Percentiles rank a stretch among this genome's conserved stretches.
phyloP scores from a whole-genome alignment of 2,888 invertebrate genomes.

The Limnephilus marmoratus region DNA sequence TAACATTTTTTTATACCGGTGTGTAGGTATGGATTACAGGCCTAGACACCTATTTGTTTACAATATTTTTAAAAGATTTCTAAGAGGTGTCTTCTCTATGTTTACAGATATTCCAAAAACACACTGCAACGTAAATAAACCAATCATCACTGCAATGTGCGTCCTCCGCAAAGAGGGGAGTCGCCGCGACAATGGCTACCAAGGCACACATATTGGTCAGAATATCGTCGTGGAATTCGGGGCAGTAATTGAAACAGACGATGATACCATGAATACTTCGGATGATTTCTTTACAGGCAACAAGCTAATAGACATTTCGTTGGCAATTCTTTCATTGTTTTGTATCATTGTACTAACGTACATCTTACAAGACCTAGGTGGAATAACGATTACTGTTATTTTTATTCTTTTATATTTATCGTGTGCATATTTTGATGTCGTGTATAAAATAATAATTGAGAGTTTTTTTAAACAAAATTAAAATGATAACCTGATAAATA shows the following conservation, averaged over 20 bases:
- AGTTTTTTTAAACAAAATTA: background rate
- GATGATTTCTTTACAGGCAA: background rate
- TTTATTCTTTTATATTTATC: background rate
- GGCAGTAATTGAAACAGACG: background rate
- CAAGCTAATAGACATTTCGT: background rate
- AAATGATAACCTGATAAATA: background rate
- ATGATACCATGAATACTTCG: background rate
- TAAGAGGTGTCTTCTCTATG: background rate
- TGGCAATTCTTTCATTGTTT: background rate
- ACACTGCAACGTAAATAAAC: background rate
- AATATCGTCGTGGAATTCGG: background rate
- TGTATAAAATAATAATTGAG: background rate
- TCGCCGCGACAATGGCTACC: background rate
- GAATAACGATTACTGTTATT: background rate
- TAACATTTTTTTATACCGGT: too few species aligned
- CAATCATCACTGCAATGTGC: background rate
- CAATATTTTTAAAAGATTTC: too few species aligned
- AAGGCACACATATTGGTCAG: background rate
- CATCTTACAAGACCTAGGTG: background rate
- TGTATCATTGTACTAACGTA: background rate
- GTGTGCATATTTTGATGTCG: background rate
- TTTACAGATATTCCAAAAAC: background rate
- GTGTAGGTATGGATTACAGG: too few species aligned
- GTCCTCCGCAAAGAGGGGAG: background rate
- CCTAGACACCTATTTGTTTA: too few species aligned